Base-by-base conservation (phyloP, 2,113 vertebrate genomes). In the Bos indicus region DNA sequence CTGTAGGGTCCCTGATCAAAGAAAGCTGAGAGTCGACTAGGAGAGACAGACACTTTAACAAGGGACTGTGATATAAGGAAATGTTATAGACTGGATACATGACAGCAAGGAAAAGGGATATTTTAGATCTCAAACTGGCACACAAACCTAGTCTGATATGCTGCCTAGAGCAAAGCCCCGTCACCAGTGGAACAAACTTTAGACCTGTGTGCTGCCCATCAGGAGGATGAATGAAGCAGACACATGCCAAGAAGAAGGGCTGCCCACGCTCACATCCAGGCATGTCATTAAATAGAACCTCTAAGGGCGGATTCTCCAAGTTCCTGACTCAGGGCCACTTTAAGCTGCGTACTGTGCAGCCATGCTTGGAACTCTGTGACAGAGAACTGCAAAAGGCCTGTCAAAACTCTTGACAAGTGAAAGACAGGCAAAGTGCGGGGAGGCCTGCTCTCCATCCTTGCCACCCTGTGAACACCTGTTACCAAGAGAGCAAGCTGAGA, bases 371-470 rank as follows among this genome's bases (percentile, higher is more conserved):
- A 93, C 25, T 96, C 25, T 81, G 94, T 92, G 88, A 98, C 60
- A 94, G 26, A 97, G 85, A 84, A 95, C 97, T 90, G 14, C 85
- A 97, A 97, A 98, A 96, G 77, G 52, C 94, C n/a, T 96, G 88
- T 97, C 57, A 97, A 97, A 98, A 84, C 57, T 59, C 51, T 95
- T 59, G 71, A 93, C 96, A 98, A 97, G 57, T 91, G 74, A 97
- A 94, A 90, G 93, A 94, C 77, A 86, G 57, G 21, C 91, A 82
- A 96, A 91, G 74, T 94, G 90, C 64, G 56, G 36, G 36, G 57
- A 28, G n/a, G n/a, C 86, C 21, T 23, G 56, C 1, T 88, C 83
- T 95, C 90, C 26, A 78, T 30, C 40, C 95, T 60, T 33, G 51
- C 56, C 43, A 97, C 17, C 10, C 16, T 56, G 91, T 85, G 30